A percentile compares a stretch with the other conserved stretches of the same genome.
These are phyloP conservation scores for Himalopsyche tibetana DNA, from an alignment of 2,888 invertebrate species.

Conservation along the genomic window DNA sequence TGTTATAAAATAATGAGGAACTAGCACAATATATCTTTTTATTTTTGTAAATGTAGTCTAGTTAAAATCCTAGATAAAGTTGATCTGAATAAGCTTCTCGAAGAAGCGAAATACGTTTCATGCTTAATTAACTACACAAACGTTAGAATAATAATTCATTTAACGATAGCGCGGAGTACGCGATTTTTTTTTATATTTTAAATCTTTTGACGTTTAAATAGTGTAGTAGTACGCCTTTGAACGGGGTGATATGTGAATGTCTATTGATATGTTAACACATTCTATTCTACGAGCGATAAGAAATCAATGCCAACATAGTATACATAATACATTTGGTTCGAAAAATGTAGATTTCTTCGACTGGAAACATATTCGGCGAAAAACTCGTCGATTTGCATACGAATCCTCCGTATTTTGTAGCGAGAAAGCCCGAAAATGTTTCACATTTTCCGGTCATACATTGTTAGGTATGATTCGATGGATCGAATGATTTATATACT, in stretches of 20 bases:
- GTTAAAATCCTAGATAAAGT: no score
- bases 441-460: conserved; percentile 6
- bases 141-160: no score
- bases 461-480: neutral
- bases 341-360: conserved; percentile 21
- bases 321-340: neutral
- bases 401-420: conserved; percentile 22
- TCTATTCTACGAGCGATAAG: neutral
- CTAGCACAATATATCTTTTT: no score
- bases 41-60: no score
- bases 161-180: no score
- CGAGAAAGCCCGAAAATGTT: conserved; percentile 28
- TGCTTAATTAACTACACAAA: no score
- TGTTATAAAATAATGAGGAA: no score
- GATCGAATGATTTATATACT: no score
- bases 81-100: no score
- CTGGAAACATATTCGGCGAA: conserved; percentile 24
- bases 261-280: conserved; percentile 13
- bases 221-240: neutral
- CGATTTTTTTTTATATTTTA: no score
- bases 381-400: conserved; percentile 6
- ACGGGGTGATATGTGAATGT: neutral
- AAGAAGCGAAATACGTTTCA: no score
- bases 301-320: conserved; percentile 8
- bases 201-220: no score